Percentiles rank a stretch among this genome's conserved stretches.
phyloP scores from a whole-genome alignment of 2,888 invertebrate genomes.

The Nomada hirtipes region DNA sequence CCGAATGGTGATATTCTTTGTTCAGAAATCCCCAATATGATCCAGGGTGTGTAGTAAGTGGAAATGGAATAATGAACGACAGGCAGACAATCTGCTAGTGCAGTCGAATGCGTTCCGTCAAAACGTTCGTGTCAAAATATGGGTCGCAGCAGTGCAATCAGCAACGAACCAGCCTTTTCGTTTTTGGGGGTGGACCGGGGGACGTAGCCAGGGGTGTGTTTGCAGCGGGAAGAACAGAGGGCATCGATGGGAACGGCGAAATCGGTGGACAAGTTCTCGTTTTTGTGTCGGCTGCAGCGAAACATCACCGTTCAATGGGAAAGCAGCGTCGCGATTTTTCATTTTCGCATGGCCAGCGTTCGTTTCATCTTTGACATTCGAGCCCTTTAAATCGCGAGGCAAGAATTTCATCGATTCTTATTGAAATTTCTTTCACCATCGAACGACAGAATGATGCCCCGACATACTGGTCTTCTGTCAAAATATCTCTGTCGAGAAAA shows the following conservation, averaged over 20 bases:
- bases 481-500: background rate
- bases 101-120: slow-evolving; percentile 59
- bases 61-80: slow-evolving; percentile 42
- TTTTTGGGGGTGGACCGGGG: slow-evolving; percentile 21
- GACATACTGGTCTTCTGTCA: background rate
- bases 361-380: slow-evolving; percentile 6
- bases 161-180: slow-evolving; percentile 65
- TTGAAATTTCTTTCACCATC: background rate
- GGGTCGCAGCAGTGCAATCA: slow-evolving; percentile 70
- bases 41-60: slow-evolving; percentile 23
- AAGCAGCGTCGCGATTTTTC: slow-evolving; percentile 59
- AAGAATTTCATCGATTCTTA: background rate
- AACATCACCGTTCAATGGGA: slow-evolving; percentile 58
- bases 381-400: no score
- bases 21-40: background rate
- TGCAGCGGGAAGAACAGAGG: slow-evolving; percentile 1
- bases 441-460: no score
- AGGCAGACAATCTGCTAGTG: slow-evolving; percentile 33
- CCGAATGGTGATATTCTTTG: background rate
- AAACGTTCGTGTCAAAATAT: slow-evolving; percentile 71
- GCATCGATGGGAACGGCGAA: slow-evolving; percentile 29
- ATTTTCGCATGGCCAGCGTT: slow-evolving; percentile 40
- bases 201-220: slow-evolving; percentile 32
- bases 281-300: slow-evolving; percentile 55
- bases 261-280: slow-evolving; percentile 59